phyloP scores from a whole-genome alignment of 2,113 vertebrate species.

The Pangasianodon gigas region DNA sequence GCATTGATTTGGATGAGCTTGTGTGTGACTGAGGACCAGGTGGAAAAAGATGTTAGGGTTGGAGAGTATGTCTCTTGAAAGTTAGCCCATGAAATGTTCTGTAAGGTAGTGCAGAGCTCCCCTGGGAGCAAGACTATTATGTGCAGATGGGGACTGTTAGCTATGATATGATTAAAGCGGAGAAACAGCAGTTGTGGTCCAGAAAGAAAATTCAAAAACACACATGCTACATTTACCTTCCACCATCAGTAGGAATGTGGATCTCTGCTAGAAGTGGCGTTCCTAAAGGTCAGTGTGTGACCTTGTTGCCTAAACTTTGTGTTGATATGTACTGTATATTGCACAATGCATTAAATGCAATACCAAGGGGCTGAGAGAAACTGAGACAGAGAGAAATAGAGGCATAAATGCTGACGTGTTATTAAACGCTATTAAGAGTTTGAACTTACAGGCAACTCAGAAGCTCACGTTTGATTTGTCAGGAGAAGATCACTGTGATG shows the following conservation, averaged over 20 bases:
- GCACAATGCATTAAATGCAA: neutral
- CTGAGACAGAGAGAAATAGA: neutral
- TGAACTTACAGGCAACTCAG: slow-evolving; percentile 1
- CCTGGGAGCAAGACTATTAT: slow-evolving; percentile 9
- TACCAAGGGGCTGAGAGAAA: neutral
- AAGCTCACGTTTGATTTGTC: neutral
- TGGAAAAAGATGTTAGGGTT: neutral
- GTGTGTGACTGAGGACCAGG: neutral
- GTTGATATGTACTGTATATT: neutral
- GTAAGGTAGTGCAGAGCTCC: neutral
- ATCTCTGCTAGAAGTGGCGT: neutral
- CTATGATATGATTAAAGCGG: neutral
- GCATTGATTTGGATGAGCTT: neutral
- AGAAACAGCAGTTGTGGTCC: neutral
- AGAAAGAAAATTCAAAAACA: neutral
- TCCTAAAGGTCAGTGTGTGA: neutral
- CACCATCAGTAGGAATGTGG: neutral
- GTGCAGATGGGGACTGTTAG: neutral
- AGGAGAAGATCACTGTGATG: neutral
- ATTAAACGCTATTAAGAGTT: slow-evolving; percentile 19
- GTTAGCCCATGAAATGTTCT: neutral
- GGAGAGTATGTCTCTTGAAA: neutral
- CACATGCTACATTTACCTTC: neutral
- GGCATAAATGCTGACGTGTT: neutral
- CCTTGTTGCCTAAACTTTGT: neutral